Conservation (phyloP, 2,888 invertebrate species). For the Parnassius mnemosyne region DNA sequence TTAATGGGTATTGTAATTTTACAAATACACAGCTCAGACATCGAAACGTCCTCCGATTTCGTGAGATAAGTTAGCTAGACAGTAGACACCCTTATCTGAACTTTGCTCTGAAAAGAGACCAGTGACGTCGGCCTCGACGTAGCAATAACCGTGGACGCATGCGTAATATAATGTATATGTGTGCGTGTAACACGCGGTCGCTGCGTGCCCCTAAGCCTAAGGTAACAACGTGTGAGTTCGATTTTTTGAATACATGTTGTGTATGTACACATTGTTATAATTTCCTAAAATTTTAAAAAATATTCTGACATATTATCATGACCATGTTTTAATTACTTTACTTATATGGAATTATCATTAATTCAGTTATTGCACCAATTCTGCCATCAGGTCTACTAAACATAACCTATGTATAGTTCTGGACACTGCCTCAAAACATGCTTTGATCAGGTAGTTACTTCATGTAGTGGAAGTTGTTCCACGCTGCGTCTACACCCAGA, state of each 20-base stretch:
- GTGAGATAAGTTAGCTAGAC: conserved; percentile 20
- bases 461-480: too few relatives aligned
- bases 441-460: too few relatives aligned
- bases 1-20: conserved; percentile 13
- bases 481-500: too few relatives aligned
- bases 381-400: too few relatives aligned
- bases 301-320: too few relatives aligned
- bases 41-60: conserved; percentile 22
- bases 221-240: conserved; percentile 4
- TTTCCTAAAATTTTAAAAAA: too few relatives aligned
- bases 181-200: conserved; percentile 66
- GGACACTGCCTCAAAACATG: too few relatives aligned
- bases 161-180: conserved; percentile 60
- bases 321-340: too few relatives aligned
- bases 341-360: too few relatives aligned
- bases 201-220: conserved; percentile 51
- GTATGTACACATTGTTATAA: too few relatives aligned
- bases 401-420: too few relatives aligned
- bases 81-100: conserved; percentile 41
- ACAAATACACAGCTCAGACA: conserved; percentile 18
- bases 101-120: conserved; percentile 60
- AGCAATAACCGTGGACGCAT: conserved; percentile 54
- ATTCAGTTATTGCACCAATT: too few relatives aligned
- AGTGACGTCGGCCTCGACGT: conserved; percentile 65
- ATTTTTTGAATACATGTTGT: neutral